Base-by-base conservation (phyloP, 2,888 invertebrate genomes). In the Gasteruption jaculator region DNA sequence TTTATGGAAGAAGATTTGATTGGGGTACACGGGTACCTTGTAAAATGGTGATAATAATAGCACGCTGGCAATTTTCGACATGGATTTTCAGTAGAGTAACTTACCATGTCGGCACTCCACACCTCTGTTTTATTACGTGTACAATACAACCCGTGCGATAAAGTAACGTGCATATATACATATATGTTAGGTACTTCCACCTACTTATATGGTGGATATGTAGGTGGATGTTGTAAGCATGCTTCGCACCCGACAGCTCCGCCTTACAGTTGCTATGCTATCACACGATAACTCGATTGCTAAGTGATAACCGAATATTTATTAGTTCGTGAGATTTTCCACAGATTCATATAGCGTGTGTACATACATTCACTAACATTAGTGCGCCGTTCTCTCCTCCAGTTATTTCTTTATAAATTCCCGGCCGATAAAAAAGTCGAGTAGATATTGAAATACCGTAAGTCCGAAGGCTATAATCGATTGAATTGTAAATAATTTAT, bases 221-320 rank as follows among this genome's bases (percentile, higher is more conserved):
- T 26, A 24, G 21, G 16, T 4, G 12, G n/a, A 14, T 16, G 20
- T 24, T 39, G 26, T 31, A 30, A 32, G 30, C 25, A 18, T 31
- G 45, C 26, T 43, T 29, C 20, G 18, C 24, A n/a, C n/a, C n/a
- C 16, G 14, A n/a, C 31, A 32, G 36, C 32, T 25, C 33, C 35
- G 43, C 31, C 47, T 44, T 25, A 30, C 29, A 10, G 38, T 7
- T 26, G 38, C 48, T 30, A 45, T 43, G 48, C 50, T 53, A 57
- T 57, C 57, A 49, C 53, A 45, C 54, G 61, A 58, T 56, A 56
- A 57, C 58, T 61, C 62, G 61, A 65, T 63, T 60, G 59, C 49
- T 49, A n/a, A 50, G 48, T 54, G 61, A 61, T 63, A 63, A 56
- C 52, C 50, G 52, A 49, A 48, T 59, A 63, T 63, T 61, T 63